Conservation (phyloP, 2,113 vertebrate species). For the Alethe diademata region DNA sequence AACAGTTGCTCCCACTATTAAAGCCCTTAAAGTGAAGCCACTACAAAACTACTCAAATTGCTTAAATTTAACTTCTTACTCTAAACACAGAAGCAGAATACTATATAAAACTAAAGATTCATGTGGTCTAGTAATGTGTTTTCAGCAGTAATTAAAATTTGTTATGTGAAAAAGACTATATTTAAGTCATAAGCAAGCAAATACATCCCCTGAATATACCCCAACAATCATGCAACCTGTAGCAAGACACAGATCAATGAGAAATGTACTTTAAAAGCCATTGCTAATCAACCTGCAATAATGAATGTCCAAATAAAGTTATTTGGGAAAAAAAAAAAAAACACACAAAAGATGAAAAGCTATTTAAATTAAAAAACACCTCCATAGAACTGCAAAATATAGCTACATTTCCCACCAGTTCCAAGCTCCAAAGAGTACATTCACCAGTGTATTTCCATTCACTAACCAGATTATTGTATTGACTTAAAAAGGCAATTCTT, state of each 20-base stretch:
- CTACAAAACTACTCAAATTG: neutral
- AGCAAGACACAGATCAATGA: neutral
- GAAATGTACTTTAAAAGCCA: neutral
- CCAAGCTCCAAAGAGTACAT: neutral
- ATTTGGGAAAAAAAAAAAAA: neutral
- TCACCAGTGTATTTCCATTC: neutral
- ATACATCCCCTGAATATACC: neutral
- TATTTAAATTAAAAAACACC: neutral
- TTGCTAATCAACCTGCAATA: neutral
- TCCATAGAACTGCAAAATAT: neutral
- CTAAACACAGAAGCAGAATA: neutral
- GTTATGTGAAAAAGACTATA: neutral
- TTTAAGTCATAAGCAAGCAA: neutral
- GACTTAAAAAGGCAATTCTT: neutral
- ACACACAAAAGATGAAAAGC: accelerated
- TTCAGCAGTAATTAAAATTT: neutral
- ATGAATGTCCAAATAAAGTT: neutral
- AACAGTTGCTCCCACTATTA: neutral
- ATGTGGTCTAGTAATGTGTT: neutral
- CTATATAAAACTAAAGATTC: neutral
- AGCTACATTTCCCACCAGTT: neutral
- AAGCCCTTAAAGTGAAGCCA: neutral
- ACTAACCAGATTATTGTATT: neutral
- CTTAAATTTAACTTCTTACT: neutral
- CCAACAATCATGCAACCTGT: neutral